Evolutionary conservation across 2,113 vertebrate genomes (phyloP).

Genomic region (Corvus cornix): DNA sequence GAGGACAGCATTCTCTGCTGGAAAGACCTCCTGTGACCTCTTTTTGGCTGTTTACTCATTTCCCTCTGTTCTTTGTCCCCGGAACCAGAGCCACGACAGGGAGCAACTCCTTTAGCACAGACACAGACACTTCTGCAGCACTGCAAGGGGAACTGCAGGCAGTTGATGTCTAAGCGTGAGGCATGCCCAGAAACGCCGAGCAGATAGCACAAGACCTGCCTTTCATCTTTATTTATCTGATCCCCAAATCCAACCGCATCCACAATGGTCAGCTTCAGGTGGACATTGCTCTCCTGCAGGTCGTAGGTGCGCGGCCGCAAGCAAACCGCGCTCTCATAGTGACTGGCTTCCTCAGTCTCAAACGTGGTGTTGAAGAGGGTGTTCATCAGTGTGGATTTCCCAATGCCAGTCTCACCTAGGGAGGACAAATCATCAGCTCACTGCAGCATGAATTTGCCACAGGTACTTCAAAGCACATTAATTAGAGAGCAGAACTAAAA

Average conservation of each 20-base stretch:
- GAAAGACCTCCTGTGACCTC: not conserved
- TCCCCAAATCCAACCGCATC: slow-evolving; percentile 96
- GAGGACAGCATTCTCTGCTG: not conserved
- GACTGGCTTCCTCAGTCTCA: slow-evolving; percentile 94
- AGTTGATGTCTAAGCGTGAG: not conserved
- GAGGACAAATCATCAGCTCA: not conserved
- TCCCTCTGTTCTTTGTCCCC: not conserved
- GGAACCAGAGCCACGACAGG: not conserved
- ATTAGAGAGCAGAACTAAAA: not conserved
- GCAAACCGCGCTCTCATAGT: slow-evolving; percentile 89
- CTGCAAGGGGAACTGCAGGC: not conserved
- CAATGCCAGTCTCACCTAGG: slow-evolving; percentile 94
- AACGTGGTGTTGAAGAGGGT: slow-evolving; percentile 98
- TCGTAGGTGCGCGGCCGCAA: slow-evolving; percentile 91
- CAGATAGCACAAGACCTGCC: slow-evolving; percentile 77
- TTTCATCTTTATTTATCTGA: slow-evolving; percentile 98
- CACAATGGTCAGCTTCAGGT: slow-evolving; percentile 94
- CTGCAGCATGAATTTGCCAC: not conserved
- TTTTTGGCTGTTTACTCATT: not conserved
- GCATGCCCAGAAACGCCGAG: not conserved
- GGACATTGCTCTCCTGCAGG: slow-evolving; percentile 93
- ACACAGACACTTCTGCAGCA: rapidly evolving
- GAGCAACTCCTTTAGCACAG: not conserved
- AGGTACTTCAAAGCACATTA: not conserved
- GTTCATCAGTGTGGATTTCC: slow-evolving; percentile 97